Percentiles rank a stretch among this genome's conserved stretches.
These are phyloP conservation scores for Tetheella fluctuosa DNA, from an alignment of 2,888 invertebrate species.

Conservation along the genomic window DNA sequence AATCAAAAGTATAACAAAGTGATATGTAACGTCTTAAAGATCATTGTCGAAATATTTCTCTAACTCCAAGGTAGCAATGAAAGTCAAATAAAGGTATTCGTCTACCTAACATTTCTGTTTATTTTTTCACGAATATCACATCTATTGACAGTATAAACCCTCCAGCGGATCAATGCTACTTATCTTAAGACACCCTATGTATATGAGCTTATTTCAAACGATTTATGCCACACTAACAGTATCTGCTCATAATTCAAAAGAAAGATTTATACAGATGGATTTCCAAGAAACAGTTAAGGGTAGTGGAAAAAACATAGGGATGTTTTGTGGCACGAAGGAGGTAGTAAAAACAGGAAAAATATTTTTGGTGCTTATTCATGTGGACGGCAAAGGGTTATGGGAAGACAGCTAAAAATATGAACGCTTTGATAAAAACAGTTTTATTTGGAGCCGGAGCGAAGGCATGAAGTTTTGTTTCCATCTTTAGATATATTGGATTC, in stretches of 20 bases:
- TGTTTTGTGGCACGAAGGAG: neutral
- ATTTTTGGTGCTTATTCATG: slow-evolving; percentile 12
- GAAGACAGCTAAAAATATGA: slow-evolving; percentile 5
- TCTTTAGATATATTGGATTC: neutral
- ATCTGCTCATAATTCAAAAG: slow-evolving; percentile 14
- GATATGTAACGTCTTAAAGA: no score
- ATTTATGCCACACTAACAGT: slow-evolving; percentile 12
- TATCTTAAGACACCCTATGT: slow-evolving; percentile 8
- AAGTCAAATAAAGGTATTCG: neutral
- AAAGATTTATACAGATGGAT: slow-evolving; percentile 12
- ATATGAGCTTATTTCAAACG: slow-evolving; percentile 12
- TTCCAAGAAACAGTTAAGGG: slow-evolving; percentile 2
- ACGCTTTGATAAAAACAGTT: neutral
- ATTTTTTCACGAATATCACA: neutral
- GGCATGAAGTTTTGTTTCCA: neutral
- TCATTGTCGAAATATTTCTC: neutral
- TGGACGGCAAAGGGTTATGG: slow-evolving; percentile 9
- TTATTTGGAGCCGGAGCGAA: neutral
- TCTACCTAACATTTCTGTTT: neutral
- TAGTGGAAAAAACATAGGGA: neutral
- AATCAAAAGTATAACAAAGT: no score
- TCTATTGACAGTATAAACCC: neutral
- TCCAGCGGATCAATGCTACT: neutral
- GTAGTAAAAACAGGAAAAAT: slow-evolving; percentile 13
- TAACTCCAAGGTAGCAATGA: neutral